Evolutionary conservation across 2,797 vertebrate species (phyloP).

Genomic region (Hoplostethus mediterraneus): DNA sequence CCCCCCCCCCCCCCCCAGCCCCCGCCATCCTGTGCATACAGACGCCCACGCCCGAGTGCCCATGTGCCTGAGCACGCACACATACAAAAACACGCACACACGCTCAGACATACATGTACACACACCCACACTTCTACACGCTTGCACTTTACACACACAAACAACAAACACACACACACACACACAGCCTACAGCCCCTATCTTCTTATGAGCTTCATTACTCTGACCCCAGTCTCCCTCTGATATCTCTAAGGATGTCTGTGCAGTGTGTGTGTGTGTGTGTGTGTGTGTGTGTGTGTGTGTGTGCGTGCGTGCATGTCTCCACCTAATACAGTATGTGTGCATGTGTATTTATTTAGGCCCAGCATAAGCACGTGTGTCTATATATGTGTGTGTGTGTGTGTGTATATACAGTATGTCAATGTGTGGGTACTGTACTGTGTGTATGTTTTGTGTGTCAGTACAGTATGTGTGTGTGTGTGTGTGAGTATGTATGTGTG

Average conservation of each 20-base stretch:
- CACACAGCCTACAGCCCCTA: slow-evolving; percentile 65
- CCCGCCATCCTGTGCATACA: slow-evolving; percentile 60
- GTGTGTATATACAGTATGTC: slow-evolving; percentile 42
- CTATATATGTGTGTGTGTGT: slow-evolving; percentile 44
- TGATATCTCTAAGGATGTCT: slow-evolving; percentile 75
- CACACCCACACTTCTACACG: slow-evolving; percentile 35
- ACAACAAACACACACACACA: slow-evolving; percentile 2
- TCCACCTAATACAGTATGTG: slow-evolving; percentile 46
- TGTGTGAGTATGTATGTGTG: slow-evolving; percentile 54
- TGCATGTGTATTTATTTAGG: slow-evolving; percentile 63
- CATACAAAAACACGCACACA: slow-evolving; percentile 8
- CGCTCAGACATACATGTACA: slow-evolving; percentile 28
- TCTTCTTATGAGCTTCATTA: slow-evolving; percentile 78
- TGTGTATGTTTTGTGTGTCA: slow-evolving; percentile 50
- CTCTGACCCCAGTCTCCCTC: slow-evolving; percentile 77
- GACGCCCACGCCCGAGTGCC: slow-evolving; percentile 60
- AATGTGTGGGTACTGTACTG: slow-evolving; percentile 58
- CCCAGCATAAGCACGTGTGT: slow-evolving; percentile 55
- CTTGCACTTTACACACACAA: background rate
- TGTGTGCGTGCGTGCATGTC: slow-evolving; percentile 21
- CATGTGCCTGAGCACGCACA: slow-evolving; percentile 28
- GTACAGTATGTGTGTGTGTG: slow-evolving; percentile 6
- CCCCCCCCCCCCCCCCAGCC: slow-evolving; percentile 22
- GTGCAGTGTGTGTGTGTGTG: slow-evolving; percentile 30
- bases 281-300: slow-evolving; percentile 23